A percentile compares a stretch with the other conserved stretches of the same genome.
phyloP scores from a whole-genome alignment of 1,140 invertebrate species.

The Tribolium castaneum region DNA sequence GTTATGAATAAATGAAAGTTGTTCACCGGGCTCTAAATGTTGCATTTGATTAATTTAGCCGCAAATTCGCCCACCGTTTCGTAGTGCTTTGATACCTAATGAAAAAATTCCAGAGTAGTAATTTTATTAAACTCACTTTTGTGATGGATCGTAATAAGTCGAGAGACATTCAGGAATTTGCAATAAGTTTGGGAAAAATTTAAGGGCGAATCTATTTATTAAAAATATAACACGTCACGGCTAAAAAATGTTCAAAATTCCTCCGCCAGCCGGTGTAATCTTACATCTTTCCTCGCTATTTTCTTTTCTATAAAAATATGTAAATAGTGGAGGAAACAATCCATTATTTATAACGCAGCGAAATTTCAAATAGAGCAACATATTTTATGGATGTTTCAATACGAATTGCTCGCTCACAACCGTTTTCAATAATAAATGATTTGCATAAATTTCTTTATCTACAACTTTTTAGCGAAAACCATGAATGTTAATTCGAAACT shows the following conservation, averaged over 20 bases:
- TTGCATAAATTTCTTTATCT: neutral
- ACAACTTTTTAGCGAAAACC: neutral
- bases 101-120: neutral
- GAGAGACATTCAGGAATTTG: neutral
- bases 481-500: neutral
- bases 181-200: neutral
- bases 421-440: neutral
- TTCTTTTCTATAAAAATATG: neutral
- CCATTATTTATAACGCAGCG: neutral
- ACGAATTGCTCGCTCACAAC: neutral
- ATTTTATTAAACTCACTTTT: neutral
- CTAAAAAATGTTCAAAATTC: too few species aligned
- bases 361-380: neutral
- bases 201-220: neutral
- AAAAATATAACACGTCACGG: neutral
- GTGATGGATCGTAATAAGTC: neutral
- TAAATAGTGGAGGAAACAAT: neutral
- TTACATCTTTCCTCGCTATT: neutral
- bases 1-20: neutral
- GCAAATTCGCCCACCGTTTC: too few species aligned
- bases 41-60: conserved; percentile 3
- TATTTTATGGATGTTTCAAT: neutral
- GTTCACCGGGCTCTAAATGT: neutral
- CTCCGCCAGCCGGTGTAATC: too few species aligned
- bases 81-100: neutral